Percentiles rank a stretch among this genome's conserved stretches.
Evolutionary conservation across 2,888 invertebrate genomes (phyloP).

Genomic region (Ommatoiulus sabulosus): DNA sequence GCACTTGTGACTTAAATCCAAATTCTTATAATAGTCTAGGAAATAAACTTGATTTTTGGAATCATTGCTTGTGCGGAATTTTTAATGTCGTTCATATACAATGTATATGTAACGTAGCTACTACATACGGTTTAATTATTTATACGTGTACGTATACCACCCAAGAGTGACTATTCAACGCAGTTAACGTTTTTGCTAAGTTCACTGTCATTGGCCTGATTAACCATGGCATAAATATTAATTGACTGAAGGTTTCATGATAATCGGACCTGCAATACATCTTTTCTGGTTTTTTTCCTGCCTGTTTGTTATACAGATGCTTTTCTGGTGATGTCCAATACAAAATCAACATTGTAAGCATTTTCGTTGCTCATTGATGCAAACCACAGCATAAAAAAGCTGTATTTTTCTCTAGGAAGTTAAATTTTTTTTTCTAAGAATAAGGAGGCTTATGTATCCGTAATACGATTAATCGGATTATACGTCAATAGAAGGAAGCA

Average conservation of each 20-base stretch:
- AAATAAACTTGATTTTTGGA: too few species aligned
- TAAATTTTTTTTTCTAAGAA: neutral
- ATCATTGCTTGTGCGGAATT: too few species aligned
- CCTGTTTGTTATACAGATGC: neutral
- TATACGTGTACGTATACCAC: neutral
- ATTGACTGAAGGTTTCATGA: conserved; percentile 33
- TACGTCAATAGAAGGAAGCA: conserved; percentile 28
- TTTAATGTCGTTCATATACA: too few species aligned
- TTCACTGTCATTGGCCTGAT: neutral
- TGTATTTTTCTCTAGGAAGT: conserved; percentile 7
- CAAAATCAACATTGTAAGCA: conserved; percentile 36
- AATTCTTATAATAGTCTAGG: too few species aligned
- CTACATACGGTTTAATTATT: too few species aligned
- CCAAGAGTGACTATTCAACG: too few species aligned
- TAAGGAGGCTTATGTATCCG: conserved; percentile 24
- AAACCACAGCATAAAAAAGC: neutral
- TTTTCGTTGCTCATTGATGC: conserved; percentile 3
- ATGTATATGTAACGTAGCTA: too few species aligned
- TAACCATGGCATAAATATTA: neutral
- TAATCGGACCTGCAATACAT: conserved; percentile 16
- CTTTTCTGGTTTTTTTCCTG: neutral
- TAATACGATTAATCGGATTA: conserved; percentile 43
- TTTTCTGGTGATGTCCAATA: neutral
- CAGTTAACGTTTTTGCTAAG: too few species aligned
- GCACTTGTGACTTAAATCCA: too few species aligned